phyloP scores from a whole-genome alignment of 2,888 invertebrate genomes.

The Acleris laterana region DNA sequence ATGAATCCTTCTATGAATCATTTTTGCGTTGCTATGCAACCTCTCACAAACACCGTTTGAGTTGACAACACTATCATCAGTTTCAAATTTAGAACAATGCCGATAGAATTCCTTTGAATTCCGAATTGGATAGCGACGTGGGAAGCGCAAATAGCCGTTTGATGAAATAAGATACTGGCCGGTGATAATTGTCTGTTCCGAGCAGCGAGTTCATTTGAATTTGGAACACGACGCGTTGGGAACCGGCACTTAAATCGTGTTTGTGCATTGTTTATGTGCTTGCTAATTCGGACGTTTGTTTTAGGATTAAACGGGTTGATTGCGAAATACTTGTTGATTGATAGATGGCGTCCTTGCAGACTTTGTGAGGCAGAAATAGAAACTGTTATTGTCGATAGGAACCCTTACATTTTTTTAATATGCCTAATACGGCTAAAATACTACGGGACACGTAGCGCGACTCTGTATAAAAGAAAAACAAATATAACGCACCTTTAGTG shows the following conservation, averaged over 20 bases:
- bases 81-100: slow-evolving; percentile 35
- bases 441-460: too few relatives aligned
- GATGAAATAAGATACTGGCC: slow-evolving; percentile 38
- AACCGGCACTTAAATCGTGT: slow-evolving; percentile 23
- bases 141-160: slow-evolving; percentile 35
- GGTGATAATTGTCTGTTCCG: slow-evolving; percentile 35
- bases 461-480: too few relatives aligned
- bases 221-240: slow-evolving; percentile 22
- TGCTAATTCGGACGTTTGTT: slow-evolving; percentile 21
- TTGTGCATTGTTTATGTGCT: slow-evolving; percentile 13
- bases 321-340: slow-evolving; percentile 3
- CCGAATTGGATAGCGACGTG: slow-evolving; percentile 36
- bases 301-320: slow-evolving; percentile 3
- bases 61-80: slow-evolving; percentile 32
- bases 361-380: too few relatives aligned
- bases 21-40: slow-evolving; percentile 2
- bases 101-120: slow-evolving; percentile 33
- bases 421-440: too few relatives aligned
- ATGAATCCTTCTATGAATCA: not conserved
- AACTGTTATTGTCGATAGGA: too few relatives aligned
- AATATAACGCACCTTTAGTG: too few relatives aligned
- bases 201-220: slow-evolving; percentile 36
- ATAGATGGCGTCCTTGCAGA: not conserved
- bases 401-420: too few relatives aligned
- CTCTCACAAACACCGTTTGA: slow-evolving; percentile 4